A percentile compares a stretch with the other conserved stretches of the same genome.
phyloP scores from a whole-genome alignment of 2,113 vertebrate species.

The Geococcyx californianus region DNA sequence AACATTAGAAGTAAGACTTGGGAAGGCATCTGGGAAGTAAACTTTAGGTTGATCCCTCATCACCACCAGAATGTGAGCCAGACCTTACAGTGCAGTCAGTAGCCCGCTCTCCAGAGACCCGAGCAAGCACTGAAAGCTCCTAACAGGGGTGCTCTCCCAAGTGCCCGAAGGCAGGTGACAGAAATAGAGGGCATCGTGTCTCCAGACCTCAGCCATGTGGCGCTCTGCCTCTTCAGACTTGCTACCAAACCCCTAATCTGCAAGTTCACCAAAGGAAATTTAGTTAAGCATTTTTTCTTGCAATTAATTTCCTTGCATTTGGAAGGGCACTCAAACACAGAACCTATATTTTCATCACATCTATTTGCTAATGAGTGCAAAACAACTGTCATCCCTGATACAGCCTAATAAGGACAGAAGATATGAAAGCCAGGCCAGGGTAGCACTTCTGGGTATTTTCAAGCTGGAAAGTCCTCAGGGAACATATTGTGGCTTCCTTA shows the following conservation, averaged over 20 bases:
- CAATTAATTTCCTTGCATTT: not conserved
- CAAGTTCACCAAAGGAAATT: not conserved
- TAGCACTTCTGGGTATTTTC: not conserved
- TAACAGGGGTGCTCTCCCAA: rapidly evolving
- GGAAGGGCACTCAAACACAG: not conserved
- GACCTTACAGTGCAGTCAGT: not conserved
- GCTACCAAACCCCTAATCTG: not conserved
- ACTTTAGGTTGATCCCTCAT: not conserved
- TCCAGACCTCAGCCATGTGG: not conserved
- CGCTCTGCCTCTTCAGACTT: not conserved
- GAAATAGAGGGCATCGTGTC: not conserved
- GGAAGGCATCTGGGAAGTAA: not conserved
- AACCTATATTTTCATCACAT: not conserved
- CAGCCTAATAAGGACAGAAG: not conserved
- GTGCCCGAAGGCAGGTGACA: not conserved
- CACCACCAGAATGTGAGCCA: not conserved
- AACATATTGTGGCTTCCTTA: not conserved
- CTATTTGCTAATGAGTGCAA: not conserved
- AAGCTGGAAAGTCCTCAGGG: not conserved
- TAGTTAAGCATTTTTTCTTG: not conserved
- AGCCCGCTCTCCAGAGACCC: not conserved
- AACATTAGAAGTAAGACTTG: not conserved
- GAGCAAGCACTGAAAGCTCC: not conserved
- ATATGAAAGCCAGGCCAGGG: not conserved
- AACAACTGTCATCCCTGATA: not conserved